Conservation (phyloP, 2,113 vertebrate species). For the Heliornis fulica region DNA sequence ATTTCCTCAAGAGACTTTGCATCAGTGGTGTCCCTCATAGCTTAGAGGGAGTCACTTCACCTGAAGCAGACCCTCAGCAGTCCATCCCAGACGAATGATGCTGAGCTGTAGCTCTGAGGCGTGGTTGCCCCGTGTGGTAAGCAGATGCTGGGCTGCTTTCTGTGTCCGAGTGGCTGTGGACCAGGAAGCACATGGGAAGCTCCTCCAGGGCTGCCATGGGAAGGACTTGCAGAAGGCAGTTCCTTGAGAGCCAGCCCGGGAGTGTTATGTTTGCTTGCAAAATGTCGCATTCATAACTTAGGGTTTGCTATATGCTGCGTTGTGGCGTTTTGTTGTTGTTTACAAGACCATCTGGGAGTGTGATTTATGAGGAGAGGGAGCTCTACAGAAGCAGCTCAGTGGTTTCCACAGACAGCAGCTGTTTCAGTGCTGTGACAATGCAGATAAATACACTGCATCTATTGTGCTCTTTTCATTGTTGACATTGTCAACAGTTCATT, state of each 20-base stretch:
- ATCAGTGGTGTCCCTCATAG: rapidly evolving
- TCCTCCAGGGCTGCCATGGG: neutral
- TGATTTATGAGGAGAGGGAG: conserved; percentile 22
- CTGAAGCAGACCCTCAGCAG: neutral
- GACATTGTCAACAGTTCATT: conserved; percentile 67
- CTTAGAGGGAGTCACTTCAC: rapidly evolving
- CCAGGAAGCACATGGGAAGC: neutral
- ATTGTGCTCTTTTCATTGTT: conserved; percentile 57
- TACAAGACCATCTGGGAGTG: conserved; percentile 16
- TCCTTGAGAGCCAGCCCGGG: neutral
- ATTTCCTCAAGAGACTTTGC: neutral
- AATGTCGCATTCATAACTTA: rapidly evolving
- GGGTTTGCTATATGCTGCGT: neutral
- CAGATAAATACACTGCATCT: conserved; percentile 50
- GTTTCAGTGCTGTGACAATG: conserved; percentile 14
- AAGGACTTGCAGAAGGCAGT: neutral
- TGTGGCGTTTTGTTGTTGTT: neutral
- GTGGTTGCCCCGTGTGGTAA: neutral
- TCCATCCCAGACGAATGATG: neutral
- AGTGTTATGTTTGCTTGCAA: neutral
- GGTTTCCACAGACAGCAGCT: conserved; percentile 56
- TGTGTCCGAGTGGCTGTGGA: neutral
- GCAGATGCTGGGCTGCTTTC: neutral
- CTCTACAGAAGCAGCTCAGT: neutral
- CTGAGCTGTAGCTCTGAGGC: neutral